Percentiles rank a stretch among this genome's conserved stretches.
Evolutionary conservation across 2,797 vertebrate species (phyloP).

Genomic region (Manis javanica): DNA sequence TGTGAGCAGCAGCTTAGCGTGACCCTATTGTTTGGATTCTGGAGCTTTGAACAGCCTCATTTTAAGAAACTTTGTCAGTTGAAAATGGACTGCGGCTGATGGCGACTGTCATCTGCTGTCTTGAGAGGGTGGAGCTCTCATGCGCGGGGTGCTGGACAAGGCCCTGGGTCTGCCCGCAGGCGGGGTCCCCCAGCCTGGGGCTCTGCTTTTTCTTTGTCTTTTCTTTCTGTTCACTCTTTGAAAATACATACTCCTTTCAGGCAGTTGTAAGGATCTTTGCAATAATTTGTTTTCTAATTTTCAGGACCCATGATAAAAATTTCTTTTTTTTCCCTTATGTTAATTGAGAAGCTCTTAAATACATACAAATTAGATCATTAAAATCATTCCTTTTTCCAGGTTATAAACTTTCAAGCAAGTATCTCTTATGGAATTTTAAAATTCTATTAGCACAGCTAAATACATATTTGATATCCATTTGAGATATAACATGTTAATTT

Average conservation of each 20-base stretch:
- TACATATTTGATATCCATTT: neutral
- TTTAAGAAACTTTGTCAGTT: neutral
- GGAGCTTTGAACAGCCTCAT: slow-evolving; percentile 16
- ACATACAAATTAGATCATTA: neutral
- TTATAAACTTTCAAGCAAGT: slow-evolving; percentile 32
- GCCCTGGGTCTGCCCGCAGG: too few relatives aligned
- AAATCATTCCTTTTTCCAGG: neutral
- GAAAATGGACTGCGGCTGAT: neutral
- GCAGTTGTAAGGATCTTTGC: neutral
- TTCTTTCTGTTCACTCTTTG: slow-evolving; percentile 15
- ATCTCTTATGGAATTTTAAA: neutral
- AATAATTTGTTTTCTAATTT: neutral
- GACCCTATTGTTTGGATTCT: slow-evolving; percentile 13
- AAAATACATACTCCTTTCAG: neutral
- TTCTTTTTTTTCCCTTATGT: neutral
- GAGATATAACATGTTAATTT: neutral
- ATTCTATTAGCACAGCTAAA: neutral
- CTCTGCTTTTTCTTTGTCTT: neutral
- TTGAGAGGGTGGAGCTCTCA: neutral
- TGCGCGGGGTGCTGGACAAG: neutral
- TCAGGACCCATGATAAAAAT: neutral
- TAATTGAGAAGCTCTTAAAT: neutral
- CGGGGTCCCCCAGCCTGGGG: neutral
- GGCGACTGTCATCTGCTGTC: neutral
- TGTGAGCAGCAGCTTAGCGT: neutral